Percentiles rank a stretch among this genome's conserved stretches.
phyloP scores from a whole-genome alignment of 2,888 invertebrate species.

The Allygus modestus region DNA sequence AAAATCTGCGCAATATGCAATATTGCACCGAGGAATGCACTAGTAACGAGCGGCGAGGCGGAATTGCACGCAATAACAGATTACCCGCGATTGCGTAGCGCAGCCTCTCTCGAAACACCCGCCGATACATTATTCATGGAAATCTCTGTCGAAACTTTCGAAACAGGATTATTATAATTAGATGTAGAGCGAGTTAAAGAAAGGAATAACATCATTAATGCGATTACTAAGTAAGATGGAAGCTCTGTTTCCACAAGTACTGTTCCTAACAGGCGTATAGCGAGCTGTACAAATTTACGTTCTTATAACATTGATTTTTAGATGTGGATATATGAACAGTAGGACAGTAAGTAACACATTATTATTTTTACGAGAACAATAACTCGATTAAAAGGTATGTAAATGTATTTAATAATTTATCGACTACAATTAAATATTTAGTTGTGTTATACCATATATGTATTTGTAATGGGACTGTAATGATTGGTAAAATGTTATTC shows the following conservation, averaged over 20 bases:
- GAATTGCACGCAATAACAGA: not conserved
- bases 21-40: slow-evolving; percentile 1
- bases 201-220: slow-evolving; percentile 37
- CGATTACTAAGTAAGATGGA: not conserved
- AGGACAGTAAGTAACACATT: too few relatives aligned
- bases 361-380: too few relatives aligned
- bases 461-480: too few relatives aligned
- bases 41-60: not conserved
- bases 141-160: slow-evolving; percentile 20
- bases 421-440: too few relatives aligned
- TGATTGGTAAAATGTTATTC: too few relatives aligned
- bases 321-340: too few relatives aligned
- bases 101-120: not conserved
- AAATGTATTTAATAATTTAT: too few relatives aligned
- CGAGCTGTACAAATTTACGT: too few relatives aligned
- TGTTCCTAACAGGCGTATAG: not conserved
- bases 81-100: not conserved
- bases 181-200: slow-evolving; percentile 18
- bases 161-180: slow-evolving; percentile 35
- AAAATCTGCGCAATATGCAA: not conserved
- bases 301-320: too few relatives aligned
- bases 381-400: too few relatives aligned
- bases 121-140: slow-evolving; percentile 8
- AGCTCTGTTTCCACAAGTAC: not conserved
- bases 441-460: too few relatives aligned